Percentiles rank a stretch among this genome's conserved stretches.
These are phyloP conservation scores for Stenodema calcarata DNA, from an alignment of 2,888 invertebrate genomes.

Conservation along the genomic window DNA sequence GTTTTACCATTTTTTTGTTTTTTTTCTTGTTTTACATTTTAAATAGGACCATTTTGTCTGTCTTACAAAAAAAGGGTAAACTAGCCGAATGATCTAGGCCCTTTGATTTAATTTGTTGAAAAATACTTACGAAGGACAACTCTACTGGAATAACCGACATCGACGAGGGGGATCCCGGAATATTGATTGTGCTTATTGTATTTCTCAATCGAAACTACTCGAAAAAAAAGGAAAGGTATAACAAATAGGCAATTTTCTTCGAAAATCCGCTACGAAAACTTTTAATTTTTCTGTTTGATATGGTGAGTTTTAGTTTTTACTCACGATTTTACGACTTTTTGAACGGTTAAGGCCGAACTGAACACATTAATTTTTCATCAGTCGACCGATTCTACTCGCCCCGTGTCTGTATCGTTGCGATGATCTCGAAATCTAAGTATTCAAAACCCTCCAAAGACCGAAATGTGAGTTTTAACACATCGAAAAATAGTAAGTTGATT, in stretches of 20 bases:
- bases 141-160: background rate
- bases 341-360: constrained; percentile 38
- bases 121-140: background rate
- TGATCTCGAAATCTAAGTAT: background rate
- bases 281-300: constrained; percentile 2
- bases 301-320: background rate
- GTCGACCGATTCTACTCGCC: constrained; percentile 8
- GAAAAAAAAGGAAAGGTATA: background rate
- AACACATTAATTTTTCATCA: constrained; percentile 37
- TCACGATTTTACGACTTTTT: background rate
- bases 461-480: background rate
- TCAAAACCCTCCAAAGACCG: background rate
- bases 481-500: too few relatives aligned
- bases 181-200: background rate
- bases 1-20: background rate
- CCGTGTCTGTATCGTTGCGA: background rate
- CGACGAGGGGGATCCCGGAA: background rate
- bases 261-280: background rate
- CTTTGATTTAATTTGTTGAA: constrained; percentile 7
- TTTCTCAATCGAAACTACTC: background rate
- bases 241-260: background rate
- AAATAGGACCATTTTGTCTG: constrained; percentile 3
- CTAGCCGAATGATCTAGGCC: background rate
- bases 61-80: background rate
- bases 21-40: too few relatives aligned